These are phyloP conservation scores for Pachyramphus minor DNA, from an alignment of 2,113 vertebrate species.

Conservation along the genomic window DNA sequence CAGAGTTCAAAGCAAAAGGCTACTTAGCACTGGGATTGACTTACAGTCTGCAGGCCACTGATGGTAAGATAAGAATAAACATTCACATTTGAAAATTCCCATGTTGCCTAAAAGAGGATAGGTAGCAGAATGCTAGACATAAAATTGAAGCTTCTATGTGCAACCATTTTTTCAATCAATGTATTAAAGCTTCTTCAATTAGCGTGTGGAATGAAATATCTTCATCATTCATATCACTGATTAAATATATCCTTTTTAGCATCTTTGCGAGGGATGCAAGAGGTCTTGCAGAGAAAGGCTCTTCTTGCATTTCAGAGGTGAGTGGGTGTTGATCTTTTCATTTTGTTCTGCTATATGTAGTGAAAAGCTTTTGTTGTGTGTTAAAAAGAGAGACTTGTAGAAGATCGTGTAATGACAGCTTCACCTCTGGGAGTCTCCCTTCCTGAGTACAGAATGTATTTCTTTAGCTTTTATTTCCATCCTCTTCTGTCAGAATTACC, in stretches of 20 bases:
- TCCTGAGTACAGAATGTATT: slow-evolving; percentile 14
- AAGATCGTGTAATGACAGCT: slow-evolving; percentile 53
- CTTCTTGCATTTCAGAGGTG: slow-evolving; percentile 97
- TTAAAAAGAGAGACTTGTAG: slow-evolving; percentile 54
- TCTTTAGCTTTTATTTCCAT: neutral
- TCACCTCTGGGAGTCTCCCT: slow-evolving; percentile 11
- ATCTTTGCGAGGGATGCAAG: slow-evolving; percentile 90
- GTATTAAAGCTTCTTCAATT: neutral
- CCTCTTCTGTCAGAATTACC: neutral
- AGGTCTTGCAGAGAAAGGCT: slow-evolving; percentile 96
- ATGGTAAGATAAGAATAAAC: slow-evolving; percentile 78
- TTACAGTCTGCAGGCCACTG: slow-evolving; percentile 96
- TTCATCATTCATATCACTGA: slow-evolving; percentile 29
- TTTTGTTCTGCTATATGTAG: slow-evolving; percentile 48
- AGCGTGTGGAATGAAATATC: neutral
- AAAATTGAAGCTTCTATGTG: neutral
- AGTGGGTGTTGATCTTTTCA: slow-evolving; percentile 68
- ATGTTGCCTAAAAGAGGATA: neutral
- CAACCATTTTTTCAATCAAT: neutral
- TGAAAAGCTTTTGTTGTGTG: slow-evolving; percentile 41
- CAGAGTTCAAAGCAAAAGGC: slow-evolving; percentile 96
- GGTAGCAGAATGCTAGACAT: neutral
- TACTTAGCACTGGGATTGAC: slow-evolving; percentile 91
- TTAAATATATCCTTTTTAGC: slow-evolving; percentile 76
- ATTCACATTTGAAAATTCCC: neutral